Evolutionary conservation across 1,140 invertebrate species (phyloP), one percentile per base, ranked within the genome.

Genomic region (Notospermus geniculatus): DNA sequence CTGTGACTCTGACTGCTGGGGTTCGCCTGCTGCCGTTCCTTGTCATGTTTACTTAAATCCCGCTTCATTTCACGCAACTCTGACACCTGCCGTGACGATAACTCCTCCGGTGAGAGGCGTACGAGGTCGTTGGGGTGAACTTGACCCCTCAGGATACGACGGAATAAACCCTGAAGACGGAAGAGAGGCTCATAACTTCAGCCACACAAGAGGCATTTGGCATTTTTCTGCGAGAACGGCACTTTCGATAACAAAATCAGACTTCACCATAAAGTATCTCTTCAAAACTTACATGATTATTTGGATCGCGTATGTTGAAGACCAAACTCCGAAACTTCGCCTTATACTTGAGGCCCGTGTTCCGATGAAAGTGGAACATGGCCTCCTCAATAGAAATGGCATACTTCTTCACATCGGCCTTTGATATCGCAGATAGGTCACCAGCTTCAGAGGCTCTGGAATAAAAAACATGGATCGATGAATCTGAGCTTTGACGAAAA

Each of bases 231-330:
- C n/a, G n/a, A n/a, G n/a, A n/a, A n/a, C n/a, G n/a, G n/a, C n/a
- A n/a, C n/a, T n/a, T n/a, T n/a, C n/a, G n/a, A n/a, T n/a, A n/a
- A n/a, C n/a, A n/a, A n/a, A n/a, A n/a, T n/a, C n/a, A n/a, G n/a
- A n/a, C n/a, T n/a, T n/a, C n/a, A n/a, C n/a, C n/a, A n/a, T n/a
- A n/a, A n/a, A n/a, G n/a, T n/a, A 36, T 5, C 23, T 64, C 45
- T 19, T 25, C 7, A 17, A 61, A 23, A 54, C 52, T 52, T 67
- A 82, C 80, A 68, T 83, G 84, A 83, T 98, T 98, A 74, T 96
- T 97, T 0, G 87, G 83, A 78, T 98, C 95, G 76, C 93, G 95
- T 55, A 97, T 92, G 77, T 97, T 97, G 65, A 96, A 96, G 70
- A 93, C 87, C 0, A 98, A 83, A 70, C 91, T 93, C 53, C 94